phyloP scores from a whole-genome alignment of 2,113 vertebrate species.

The Connochaetes taurinus region DNA sequence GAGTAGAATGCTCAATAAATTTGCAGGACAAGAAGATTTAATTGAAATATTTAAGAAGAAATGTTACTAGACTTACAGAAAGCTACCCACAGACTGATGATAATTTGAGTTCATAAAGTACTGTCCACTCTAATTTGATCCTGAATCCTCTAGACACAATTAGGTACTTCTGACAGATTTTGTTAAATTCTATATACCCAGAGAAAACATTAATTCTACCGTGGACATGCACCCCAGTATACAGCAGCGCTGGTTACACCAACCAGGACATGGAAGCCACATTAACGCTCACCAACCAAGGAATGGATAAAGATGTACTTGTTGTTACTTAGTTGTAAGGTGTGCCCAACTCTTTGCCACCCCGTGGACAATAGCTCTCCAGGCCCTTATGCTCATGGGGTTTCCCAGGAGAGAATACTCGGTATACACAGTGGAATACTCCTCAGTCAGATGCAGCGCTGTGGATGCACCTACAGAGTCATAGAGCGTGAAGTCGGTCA shows the following conservation, averaged over 20 bases:
- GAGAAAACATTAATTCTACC: background rate
- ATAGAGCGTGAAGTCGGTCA: fast-evolving
- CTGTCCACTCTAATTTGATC: background rate
- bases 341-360: background rate
- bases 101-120: background rate
- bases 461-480: background rate
- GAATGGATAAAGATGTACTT: background rate
- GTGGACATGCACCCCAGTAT: background rate
- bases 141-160: background rate
- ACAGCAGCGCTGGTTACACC: background rate
- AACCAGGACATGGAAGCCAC: background rate
- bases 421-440: fast-evolving
- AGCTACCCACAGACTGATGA: background rate
- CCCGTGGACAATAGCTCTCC: background rate
- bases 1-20: background rate
- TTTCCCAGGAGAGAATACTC: background rate
- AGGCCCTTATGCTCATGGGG: fast-evolving
- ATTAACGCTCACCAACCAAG: fast-evolving
- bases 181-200: background rate
- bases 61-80: background rate
- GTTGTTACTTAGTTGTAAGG: fast-evolving
- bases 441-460: no score
- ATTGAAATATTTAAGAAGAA: background rate
- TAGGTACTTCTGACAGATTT: background rate
- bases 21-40: background rate